Evolutionary conservation across 2,888 invertebrate genomes (phyloP).

Genomic region (Aphodius sticticus): DNA sequence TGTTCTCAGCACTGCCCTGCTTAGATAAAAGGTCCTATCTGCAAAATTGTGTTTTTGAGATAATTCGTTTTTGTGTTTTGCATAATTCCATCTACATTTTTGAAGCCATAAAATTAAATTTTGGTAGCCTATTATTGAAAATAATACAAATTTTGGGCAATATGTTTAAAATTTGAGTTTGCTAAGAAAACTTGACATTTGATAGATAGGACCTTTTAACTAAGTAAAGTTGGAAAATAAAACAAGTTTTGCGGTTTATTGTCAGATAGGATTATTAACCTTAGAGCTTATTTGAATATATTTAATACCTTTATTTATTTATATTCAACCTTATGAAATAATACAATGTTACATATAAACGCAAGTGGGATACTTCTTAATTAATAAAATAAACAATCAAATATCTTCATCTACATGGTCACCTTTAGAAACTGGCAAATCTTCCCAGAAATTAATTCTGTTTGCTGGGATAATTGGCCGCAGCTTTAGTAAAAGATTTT

Average conservation of each 20-base stretch:
- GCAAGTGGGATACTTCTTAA: no score
- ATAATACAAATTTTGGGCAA: neutral
- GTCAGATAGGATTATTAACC: neutral
- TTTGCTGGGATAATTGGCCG: neutral
- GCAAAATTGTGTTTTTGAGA: neutral
- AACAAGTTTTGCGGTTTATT: neutral
- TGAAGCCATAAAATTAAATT: neutral
- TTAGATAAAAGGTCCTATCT: no score
- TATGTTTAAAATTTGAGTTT: slow-evolving; percentile 4
- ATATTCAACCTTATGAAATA: no score
- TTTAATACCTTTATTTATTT: neutral
- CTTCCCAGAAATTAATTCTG: neutral
- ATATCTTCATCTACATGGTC: neutral
- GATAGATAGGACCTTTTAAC: neutral
- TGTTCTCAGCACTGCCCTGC: no score
- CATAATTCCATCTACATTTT: neutral
- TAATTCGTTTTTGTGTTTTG: neutral
- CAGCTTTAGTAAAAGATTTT: neutral
- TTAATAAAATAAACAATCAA: neutral
- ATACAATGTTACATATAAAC: no score
- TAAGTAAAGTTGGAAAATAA: slow-evolving; percentile 4
- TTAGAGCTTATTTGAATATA: neutral
- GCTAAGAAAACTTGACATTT: neutral
- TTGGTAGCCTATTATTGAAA: neutral
- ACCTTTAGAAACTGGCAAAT: neutral